Percentiles rank a stretch among this genome's conserved stretches.
These are phyloP conservation scores for Trachemys scripta DNA, from an alignment of 2,113 vertebrate genomes.

Conservation along the genomic window DNA sequence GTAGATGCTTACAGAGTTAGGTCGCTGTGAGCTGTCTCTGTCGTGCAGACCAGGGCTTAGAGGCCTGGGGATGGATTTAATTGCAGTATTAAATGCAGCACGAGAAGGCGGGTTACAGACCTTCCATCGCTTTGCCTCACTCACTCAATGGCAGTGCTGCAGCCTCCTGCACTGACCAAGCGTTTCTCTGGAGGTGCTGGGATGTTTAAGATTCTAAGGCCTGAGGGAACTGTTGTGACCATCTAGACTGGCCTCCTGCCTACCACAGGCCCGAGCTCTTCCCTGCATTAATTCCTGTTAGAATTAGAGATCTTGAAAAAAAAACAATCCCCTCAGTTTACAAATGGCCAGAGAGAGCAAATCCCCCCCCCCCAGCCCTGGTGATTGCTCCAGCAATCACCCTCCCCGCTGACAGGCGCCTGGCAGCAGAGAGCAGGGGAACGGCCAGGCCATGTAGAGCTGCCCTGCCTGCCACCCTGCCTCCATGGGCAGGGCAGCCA, in stretches of 20 bases:
- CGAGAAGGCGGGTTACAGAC: not conserved
- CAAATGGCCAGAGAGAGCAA: not conserved
- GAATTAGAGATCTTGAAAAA: too few species aligned
- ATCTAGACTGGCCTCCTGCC: too few species aligned
- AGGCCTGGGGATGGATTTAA: not conserved
- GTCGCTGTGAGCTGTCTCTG: too few species aligned
- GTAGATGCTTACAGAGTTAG: too few species aligned
- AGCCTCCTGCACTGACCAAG: not conserved
- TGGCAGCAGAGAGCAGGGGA: not conserved
- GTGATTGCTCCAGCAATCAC: too few species aligned
- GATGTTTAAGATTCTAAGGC: not conserved
- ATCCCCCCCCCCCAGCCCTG: not conserved
- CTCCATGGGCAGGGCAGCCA: not conserved
- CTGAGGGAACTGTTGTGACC: not conserved
- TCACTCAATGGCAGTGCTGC: not conserved
- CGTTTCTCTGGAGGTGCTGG: constrained; percentile 42
- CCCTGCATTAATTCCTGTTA: too few species aligned
- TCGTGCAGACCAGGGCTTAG: too few species aligned
- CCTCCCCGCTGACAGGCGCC: too few species aligned
- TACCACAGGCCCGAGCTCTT: too few species aligned
- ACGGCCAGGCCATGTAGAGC: not conserved
- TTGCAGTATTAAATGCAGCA: not conserved
- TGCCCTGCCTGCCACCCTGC: not conserved
- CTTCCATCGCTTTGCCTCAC: too few species aligned
- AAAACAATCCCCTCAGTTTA: not conserved